Base-by-base conservation (phyloP, 2,113 vertebrate species). In the Callaeas wilsoni region DNA sequence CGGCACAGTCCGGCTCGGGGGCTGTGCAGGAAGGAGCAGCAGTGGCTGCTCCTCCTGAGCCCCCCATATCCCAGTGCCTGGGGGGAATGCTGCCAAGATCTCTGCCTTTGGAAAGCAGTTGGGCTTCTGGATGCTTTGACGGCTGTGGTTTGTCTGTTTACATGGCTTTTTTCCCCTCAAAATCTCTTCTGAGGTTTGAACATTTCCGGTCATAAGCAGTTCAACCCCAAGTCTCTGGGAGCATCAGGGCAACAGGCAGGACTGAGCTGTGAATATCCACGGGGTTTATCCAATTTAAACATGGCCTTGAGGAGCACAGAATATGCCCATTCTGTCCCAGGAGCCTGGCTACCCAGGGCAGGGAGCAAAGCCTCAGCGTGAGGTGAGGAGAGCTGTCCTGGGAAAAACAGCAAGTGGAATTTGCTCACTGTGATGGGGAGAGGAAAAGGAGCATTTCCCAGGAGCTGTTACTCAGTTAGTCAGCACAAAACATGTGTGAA, bases 1-100 rank as follows among this genome's bases (percentile, higher is more conserved):
- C 1, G 7, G 52, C 32, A 35, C 22, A 14, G 3, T 4, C 35
- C 3, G 8, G 55, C 35, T 17, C 2, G 1, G 14, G 47, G 9
- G 6, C 1, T 1, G 2, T 4, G 4, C 6, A 44, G 37, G 30
- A 12, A 33, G 16, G 53, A 32, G 27, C 1, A 8, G 46, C 22
- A 30, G 27, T 3, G 2, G 26, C 60, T 68, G 73, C 50, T 32
- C 35, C 62, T 23, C 7, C 7, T 3, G 2, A 85, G 26, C 23
- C 26, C 32, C 30, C 8, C 21, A 6, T 7, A 18, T 14, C 20
- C 37, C 7, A 4, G 23, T 15, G 20, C 10, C 2, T 6, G 39
- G 6, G 0, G 19, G 33, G 9, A 26, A 22, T 0, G 2, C 19
- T 4, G 11, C 60, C 19, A 19, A 35, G 23, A 50, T 32, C 22